A percentile compares a stretch with the other conserved stretches of the same genome.
Evolutionary conservation across 2,888 invertebrate species (phyloP).

Genomic region (Myopa tessellatipennis): DNA sequence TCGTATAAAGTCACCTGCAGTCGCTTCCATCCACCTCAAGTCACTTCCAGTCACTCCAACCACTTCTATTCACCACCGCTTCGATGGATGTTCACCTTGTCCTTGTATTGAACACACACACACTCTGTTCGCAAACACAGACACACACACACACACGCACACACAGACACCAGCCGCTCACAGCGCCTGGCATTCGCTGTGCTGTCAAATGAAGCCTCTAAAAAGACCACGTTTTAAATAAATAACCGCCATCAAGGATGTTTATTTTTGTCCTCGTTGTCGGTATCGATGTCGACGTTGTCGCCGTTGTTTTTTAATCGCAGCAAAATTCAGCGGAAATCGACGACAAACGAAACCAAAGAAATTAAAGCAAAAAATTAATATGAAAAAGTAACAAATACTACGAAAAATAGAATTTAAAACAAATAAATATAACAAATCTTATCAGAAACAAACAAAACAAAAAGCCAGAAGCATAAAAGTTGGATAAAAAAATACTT

Average conservation of each 20-base stretch:
- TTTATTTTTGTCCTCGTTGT: slow-evolving; percentile 1
- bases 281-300: not conserved
- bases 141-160: slow-evolving; percentile 1
- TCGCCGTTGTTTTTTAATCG: not conserved
- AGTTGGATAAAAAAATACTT: too few species aligned
- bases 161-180: not conserved
- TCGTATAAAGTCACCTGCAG: too few species aligned
- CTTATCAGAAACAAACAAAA: too few species aligned
- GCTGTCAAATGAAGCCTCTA: not conserved
- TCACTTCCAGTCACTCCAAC: too few species aligned
- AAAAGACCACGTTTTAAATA: not conserved
- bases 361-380: not conserved
- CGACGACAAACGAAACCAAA: not conserved
- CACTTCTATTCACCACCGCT: not conserved
- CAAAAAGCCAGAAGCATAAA: too few species aligned
- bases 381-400: not conserved
- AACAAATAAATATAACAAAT: too few species aligned
- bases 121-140: slow-evolving; percentile 11
- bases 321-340: slow-evolving; percentile 3
- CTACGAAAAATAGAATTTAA: not conserved
- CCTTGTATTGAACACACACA: slow-evolving; percentile 24
- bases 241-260: slow-evolving; percentile 6
- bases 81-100: slow-evolving; percentile 14
- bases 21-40: too few species aligned
- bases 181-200: not conserved